Percentiles rank a stretch among this genome's conserved stretches.
Conservation (phyloP, 2,888 invertebrate genomes). For the Athalia cordata region DNA sequence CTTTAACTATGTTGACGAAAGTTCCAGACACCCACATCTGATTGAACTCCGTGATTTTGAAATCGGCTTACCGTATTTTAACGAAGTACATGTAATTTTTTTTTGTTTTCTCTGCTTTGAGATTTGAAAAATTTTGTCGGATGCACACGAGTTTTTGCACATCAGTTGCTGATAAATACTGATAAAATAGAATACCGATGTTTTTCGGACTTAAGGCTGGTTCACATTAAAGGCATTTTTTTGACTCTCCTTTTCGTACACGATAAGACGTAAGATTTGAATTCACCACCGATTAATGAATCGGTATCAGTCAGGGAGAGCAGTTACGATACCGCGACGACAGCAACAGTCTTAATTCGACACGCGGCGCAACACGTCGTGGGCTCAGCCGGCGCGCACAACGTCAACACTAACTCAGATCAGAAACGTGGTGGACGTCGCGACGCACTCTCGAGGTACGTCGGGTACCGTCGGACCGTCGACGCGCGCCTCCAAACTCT, state of each 20-base stretch:
- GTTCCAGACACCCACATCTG: not conserved
- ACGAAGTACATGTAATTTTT: not conserved
- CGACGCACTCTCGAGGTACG: constrained; percentile 36
- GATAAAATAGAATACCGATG: not conserved
- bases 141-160: too few relatives aligned
- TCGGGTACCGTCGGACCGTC: constrained; percentile 33
- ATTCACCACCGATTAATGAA: not conserved
- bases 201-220: constrained; percentile 1
- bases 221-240: not conserved
- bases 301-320: not conserved
- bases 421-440: constrained; percentile 43
- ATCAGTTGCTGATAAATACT: not conserved
- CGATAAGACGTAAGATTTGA: not conserved
- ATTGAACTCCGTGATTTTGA: not conserved
- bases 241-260: constrained; percentile 5
- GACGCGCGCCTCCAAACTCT: constrained; percentile 39
- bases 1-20: not conserved
- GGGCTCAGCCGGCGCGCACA: constrained; percentile 44
- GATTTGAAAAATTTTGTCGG: too few relatives aligned
- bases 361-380: constrained; percentile 46
- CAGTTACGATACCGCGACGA: constrained; percentile 3
- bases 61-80: constrained; percentile 22
- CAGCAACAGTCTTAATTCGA: constrained; percentile 22
- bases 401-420: constrained; percentile 43
- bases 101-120: not conserved